These are phyloP conservation scores for Alca torda DNA, from an alignment of 2,797 vertebrate species.

Conservation along the genomic window DNA sequence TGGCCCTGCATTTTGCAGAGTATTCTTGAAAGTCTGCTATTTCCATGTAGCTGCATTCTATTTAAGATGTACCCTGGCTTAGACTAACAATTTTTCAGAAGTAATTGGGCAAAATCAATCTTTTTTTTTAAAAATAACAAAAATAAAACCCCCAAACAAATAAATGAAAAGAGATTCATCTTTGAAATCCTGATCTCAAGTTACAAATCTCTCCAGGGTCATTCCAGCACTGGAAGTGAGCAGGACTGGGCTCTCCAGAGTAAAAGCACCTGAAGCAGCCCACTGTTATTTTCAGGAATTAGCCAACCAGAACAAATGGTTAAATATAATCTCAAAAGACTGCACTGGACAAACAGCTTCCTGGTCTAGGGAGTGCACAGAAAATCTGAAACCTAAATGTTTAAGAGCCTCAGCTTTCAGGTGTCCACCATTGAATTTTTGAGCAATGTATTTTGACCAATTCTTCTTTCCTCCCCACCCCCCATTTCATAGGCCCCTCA, in stretches of 20 bases:
- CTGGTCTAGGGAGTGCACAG: background rate
- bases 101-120: background rate
- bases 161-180: background rate
- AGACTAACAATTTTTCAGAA: background rate
- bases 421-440: background rate
- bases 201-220: background rate
- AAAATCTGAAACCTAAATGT: background rate
- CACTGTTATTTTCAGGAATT: background rate
- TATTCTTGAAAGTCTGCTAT: background rate
- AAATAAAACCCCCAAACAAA: background rate
- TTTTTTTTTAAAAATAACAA: background rate
- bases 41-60: background rate
- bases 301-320: background rate
- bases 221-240: background rate
- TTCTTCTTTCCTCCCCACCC: background rate
- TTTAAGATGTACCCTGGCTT: background rate
- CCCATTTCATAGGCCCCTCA: background rate
- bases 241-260: background rate
- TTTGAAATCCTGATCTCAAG: background rate
- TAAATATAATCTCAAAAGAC: background rate
- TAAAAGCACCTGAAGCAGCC: background rate
- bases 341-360: background rate
- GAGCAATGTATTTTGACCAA: background rate
- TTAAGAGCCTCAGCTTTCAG: background rate
- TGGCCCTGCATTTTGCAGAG: background rate